Evolutionary conservation across 2,888 invertebrate species (phyloP), one percentile per base, ranked within the genome.

Genomic region (Drosophila neonasuta): DNA sequence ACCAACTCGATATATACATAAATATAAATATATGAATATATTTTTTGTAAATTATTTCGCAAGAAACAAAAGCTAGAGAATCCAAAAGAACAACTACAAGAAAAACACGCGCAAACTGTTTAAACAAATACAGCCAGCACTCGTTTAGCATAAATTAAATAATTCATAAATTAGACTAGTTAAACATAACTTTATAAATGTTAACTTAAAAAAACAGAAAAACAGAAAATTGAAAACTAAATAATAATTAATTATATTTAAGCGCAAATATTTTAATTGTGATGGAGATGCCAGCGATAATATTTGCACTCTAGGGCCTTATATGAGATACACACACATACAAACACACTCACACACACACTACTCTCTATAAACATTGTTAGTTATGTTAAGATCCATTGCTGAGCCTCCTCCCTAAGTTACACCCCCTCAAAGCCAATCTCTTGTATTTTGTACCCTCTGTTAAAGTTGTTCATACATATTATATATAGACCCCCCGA

Each of bases 231-330:
- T 10, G 13, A 39, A 46, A 65, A 55, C 20, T 50, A 77, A 68
- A 61, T 62, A 48, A 45, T 34, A 45, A 54, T 60, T 50, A 66
- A 77, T 71, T 81, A 86, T 62, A 74, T 80, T 80, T 82, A 86
- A 82, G 86, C 76, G 84, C 81, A 76, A 84, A 86, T 86, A 83
- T 76, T 81, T 78, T 54, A 70, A 80, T 78, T 86, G 86, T 86
- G 81, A 83, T 86, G 79, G 64, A 73, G 66, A 59, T 74, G 83
- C 71, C 80, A 70, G 72, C 80, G 71, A 69, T 74, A 77, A 71
- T 81, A 86, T 87, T 84, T 85, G 86, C 83, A 87, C 78, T 81
- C 81, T 84, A 84, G 87, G 83, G 83, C 83, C 83, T 84, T 84
- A 84, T 87, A 82, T 87, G 83, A 82, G 71, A 82, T 86, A 86